A percentile compares a stretch with the other conserved stretches of the same genome.
Conservation (phyloP, 2,888 invertebrate genomes). For the Drosophila lutescens region DNA sequence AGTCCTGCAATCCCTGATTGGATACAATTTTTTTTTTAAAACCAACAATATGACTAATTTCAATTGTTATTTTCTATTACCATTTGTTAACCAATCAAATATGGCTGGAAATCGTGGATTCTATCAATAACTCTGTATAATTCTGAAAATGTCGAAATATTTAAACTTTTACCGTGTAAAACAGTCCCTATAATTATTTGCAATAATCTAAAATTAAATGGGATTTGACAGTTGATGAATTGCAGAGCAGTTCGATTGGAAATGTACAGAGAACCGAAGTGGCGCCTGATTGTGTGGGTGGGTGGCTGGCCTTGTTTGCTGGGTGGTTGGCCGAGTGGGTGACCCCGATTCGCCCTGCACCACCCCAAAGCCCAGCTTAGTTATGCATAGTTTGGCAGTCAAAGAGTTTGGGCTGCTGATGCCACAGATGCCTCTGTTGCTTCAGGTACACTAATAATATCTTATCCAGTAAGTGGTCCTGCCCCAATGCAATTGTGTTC, state of each 20-base stretch:
- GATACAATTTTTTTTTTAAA: too few species aligned
- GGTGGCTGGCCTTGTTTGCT: conserved; percentile 2
- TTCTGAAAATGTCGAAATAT: neutral
- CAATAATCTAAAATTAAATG: conserved; percentile 75
- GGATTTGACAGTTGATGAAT: conserved; percentile 76
- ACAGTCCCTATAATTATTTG: conserved; percentile 68
- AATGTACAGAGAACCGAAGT: conserved; percentile 44
- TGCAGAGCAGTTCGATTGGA: conserved; percentile 67
- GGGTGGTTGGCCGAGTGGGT: neutral
- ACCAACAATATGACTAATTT: too few species aligned
- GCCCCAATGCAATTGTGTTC: conserved; percentile 40
- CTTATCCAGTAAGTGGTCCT: conserved; percentile 34
- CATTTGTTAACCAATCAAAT: too few species aligned
- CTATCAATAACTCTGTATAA: neutral
- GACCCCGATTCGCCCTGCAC: conserved; percentile 2
- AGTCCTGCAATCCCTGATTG: too few species aligned
- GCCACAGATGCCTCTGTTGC: conserved; percentile 24
- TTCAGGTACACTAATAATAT: conserved; percentile 40
- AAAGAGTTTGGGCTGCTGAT: conserved; percentile 34
- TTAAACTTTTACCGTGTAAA: neutral
- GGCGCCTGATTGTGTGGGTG: conserved; percentile 22
- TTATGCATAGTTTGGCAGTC: conserved; percentile 37
- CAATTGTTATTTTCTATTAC: too few species aligned
- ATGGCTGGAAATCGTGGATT: too few species aligned
- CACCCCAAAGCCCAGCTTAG: conserved; percentile 29